Percentiles rank a stretch among this genome's conserved stretches.
phyloP scores from a whole-genome alignment of 2,797 vertebrate species.

The Pangasius krempfi region DNA sequence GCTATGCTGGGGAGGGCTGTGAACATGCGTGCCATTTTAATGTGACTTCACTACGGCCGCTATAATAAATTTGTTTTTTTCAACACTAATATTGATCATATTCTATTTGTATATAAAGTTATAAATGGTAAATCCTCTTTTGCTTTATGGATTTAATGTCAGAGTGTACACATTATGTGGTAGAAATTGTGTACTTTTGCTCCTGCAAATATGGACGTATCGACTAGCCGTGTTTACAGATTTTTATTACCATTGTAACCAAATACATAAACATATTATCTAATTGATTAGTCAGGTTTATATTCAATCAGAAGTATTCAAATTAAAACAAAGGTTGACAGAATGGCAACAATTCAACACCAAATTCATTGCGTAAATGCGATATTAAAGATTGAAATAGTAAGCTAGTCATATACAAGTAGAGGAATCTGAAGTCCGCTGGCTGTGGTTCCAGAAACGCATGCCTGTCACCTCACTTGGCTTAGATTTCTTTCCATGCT shows the following conservation, averaged over 20 bases:
- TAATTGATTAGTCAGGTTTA: neutral
- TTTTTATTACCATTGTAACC: neutral
- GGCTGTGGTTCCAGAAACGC: constrained; percentile 42
- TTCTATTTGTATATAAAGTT: neutral
- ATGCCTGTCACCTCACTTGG: constrained; percentile 30
- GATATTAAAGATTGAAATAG: constrained; percentile 52
- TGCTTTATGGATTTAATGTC: neutral
- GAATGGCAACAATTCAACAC: constrained; percentile 50
- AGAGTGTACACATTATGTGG: neutral
- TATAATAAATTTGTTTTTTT: neutral
- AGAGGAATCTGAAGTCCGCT: constrained; percentile 43
- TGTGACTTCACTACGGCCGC: constrained; percentile 5
- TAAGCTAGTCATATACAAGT: constrained; percentile 5
- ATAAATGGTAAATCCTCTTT: neutral
- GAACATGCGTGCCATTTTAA: constrained; percentile 8
- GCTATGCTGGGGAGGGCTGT: constrained; percentile 20
- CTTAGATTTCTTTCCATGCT: constrained; percentile 37
- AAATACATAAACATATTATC: neutral
- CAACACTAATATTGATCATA: neutral
- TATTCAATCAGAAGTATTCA: neutral
- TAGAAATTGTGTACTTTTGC: neutral
- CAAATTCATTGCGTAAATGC: constrained; percentile 49
- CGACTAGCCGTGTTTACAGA: neutral
- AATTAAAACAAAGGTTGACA: neutral
- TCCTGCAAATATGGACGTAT: neutral